phyloP scores from a whole-genome alignment of 1,140 invertebrate genomes.

The Cyphomyrmex costatus region DNA sequence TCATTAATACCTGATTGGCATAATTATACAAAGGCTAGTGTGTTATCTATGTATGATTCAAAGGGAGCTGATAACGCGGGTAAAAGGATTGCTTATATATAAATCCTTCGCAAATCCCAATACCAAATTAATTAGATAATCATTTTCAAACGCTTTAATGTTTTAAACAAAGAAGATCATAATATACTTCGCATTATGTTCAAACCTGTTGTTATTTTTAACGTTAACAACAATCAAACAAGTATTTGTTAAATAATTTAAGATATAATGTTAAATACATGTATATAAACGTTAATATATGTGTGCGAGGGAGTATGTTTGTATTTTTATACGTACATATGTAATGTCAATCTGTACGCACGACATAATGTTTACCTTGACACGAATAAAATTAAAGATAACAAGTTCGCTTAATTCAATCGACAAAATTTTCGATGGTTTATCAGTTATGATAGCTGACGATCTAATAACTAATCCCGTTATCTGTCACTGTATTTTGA shows the following conservation, averaged over 20 bases:
- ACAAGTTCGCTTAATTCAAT: slow-evolving; percentile 29
- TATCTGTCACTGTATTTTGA: slow-evolving; percentile 41
- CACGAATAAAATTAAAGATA: slow-evolving; percentile 10
- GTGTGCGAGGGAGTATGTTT: no score
- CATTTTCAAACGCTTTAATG: neutral
- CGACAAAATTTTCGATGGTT: slow-evolving; percentile 36
- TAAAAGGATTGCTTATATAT: neutral
- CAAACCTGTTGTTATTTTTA: neutral
- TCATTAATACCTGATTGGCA: slow-evolving; percentile 25
- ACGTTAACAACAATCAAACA: neutral
- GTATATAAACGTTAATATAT: neutral
- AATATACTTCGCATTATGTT: neutral
- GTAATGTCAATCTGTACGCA: neutral
- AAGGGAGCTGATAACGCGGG: neutral
- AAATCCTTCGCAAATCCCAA: neutral
- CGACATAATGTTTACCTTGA: neutral
- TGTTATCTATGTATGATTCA: slow-evolving; percentile 12
- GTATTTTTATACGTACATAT: neutral
- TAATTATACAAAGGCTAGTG: neutral
- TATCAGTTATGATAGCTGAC: slow-evolving; percentile 43
- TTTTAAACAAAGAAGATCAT: neutral
- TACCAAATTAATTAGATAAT: neutral
- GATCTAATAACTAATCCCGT: slow-evolving; percentile 27
- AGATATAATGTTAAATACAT: slow-evolving; percentile 15
- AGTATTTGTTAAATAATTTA: neutral